Base-by-base conservation (phyloP, 2,113 vertebrate genomes). In the Macaca nemestrina region DNA sequence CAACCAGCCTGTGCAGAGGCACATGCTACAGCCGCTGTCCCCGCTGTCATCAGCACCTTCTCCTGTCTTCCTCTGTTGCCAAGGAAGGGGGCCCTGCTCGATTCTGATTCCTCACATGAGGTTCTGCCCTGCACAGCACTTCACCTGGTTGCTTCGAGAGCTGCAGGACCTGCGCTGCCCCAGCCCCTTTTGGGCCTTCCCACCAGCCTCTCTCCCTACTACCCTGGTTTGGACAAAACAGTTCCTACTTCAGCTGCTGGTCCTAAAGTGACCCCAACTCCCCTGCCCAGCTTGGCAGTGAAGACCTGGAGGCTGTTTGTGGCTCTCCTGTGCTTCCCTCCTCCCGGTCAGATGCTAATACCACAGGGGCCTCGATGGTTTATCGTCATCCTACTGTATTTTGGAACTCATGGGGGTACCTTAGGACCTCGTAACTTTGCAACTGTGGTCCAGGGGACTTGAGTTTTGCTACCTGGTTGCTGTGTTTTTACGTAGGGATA, bases 401-500 rank as follows among this genome's bases (percentile, higher is more conserved):
- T 14, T 17, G 7, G 10, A 81, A 13, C 30, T 52, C 25, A 6
- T 4, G 0, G 13, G 22, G 22, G 27, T 43, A 40, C 64, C 81
- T 14, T 8, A n/a, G 13, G 9, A 27, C 82, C 70, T 40, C 23
- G 0, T 72, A 72, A 72, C n/a, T 38, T 32, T 11, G 8, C 18
- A 11, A 70, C 4, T 72, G 11, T 0, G 16, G 8, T 18, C 64
- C 48, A 1, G 4, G 13, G 40, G 18, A 50, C 22, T 2, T 10
- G 35, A 35, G 5, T 13, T 38, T 55, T 61, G 75, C 27, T 38
- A 6, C 7, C 32, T 0, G 9, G 45, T 1, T 40, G 64, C 64
- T 22, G 6, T 23, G 48, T n/a, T 52, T 9, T 9, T 18, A 61
- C 0, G 0, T 2, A 16, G 38, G 8, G 10, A 38, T 38, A 13